phyloP scores from a whole-genome alignment of 2,113 vertebrate genomes.

The Cygnus atratus region DNA sequence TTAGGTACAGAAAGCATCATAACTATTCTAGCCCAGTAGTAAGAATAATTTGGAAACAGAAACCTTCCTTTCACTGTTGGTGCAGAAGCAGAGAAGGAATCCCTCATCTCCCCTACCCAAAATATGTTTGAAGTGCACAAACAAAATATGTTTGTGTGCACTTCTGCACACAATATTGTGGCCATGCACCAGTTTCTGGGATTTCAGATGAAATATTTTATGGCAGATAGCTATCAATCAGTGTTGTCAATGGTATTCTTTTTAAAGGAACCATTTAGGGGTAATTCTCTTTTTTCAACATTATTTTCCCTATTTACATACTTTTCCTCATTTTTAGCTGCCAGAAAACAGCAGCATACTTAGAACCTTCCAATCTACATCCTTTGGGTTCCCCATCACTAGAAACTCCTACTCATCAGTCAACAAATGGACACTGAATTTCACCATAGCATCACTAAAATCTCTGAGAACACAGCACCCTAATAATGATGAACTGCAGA shows the following conservation, averaged over 20 bases:
- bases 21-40: background rate
- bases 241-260: background rate
- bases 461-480: background rate
- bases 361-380: background rate
- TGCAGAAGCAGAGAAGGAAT: background rate
- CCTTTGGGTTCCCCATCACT: background rate
- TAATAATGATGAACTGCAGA: background rate
- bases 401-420: background rate
- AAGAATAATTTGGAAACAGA: background rate
- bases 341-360: too few species aligned
- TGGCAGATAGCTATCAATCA: background rate
- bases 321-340: background rate
- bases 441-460: background rate
- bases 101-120: background rate
- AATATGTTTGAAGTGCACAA: background rate
- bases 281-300: background rate
- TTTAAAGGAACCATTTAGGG: background rate
- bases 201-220: background rate
- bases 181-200: background rate
- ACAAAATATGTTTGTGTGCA: background rate
- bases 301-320: background rate
- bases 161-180: background rate
- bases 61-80: background rate
- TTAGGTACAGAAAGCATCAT: background rate
- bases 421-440: fast-evolving